Conservation (phyloP, 2,888 invertebrate genomes). For the Nasonovia ribisnigri region DNA sequence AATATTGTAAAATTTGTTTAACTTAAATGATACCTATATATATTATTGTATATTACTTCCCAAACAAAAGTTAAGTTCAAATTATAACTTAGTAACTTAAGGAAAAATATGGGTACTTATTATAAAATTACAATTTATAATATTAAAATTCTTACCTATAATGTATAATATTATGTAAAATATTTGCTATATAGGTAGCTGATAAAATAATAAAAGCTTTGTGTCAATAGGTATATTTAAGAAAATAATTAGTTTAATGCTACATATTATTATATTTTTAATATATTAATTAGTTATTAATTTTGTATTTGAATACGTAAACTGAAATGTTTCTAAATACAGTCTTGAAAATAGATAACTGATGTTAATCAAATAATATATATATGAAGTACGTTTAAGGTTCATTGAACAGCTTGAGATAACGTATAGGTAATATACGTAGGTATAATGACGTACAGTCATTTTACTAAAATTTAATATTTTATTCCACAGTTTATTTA, state of each 20-base stretch:
- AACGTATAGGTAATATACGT: background rate
- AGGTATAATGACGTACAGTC: too few relatives aligned
- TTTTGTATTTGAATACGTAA: background rate
- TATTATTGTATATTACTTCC: background rate
- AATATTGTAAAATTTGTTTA: background rate
- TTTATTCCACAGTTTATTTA: background rate
- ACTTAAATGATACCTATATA: background rate
- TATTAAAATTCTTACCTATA: background rate
- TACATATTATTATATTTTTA: background rate
- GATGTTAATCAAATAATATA: background rate
- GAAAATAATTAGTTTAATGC: background rate
- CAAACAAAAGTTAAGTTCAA: background rate
- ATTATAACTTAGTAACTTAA: background rate
- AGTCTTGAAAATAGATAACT: background rate
- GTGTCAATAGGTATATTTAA: background rate
- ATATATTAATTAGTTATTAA: background rate
- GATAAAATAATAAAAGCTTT: background rate
- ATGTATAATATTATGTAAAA: background rate
- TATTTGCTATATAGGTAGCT: background rate
- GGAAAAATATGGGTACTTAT: background rate
- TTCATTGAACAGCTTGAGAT: background rate
- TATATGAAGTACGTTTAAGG: background rate
- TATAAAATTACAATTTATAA: background rate
- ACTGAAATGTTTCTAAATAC: background rate
- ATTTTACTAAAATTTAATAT: background rate